phyloP scores from a whole-genome alignment of 2,113 vertebrate genomes.

The Cettia cetti region DNA sequence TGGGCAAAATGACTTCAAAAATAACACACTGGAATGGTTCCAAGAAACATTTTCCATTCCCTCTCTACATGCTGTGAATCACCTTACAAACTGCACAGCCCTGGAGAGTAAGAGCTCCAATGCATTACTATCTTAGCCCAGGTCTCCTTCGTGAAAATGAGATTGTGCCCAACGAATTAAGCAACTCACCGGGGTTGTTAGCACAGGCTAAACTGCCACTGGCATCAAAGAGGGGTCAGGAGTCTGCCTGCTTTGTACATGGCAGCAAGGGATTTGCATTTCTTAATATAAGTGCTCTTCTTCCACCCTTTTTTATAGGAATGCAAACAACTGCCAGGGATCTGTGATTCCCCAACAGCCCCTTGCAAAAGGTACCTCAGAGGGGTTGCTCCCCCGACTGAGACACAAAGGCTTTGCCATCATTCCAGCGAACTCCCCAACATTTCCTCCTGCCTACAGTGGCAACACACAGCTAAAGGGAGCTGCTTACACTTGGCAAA shows the following conservation, averaged over 20 bases:
- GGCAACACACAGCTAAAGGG: background rate
- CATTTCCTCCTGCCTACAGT: background rate
- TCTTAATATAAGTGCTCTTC: background rate
- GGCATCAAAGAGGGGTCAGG: background rate
- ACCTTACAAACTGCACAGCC: background rate
- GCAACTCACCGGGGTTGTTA: background rate
- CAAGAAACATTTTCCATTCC: background rate
- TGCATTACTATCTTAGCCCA: background rate
- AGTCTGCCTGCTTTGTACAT: background rate
- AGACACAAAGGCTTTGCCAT: background rate
- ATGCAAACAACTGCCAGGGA: background rate
- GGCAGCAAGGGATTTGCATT: background rate
- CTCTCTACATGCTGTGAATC: background rate
- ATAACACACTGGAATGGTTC: background rate
- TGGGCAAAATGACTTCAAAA: background rate
- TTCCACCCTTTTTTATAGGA: background rate
- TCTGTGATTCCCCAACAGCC: background rate
- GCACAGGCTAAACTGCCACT: background rate
- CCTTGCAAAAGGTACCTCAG: background rate
- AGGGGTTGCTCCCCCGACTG: background rate
- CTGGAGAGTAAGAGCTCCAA: background rate
- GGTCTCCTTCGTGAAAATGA: background rate
- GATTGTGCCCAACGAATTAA: background rate
- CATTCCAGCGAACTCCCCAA: rapidly evolving
- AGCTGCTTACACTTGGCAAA: background rate